Evolutionary conservation across 2,797 vertebrate species (phyloP), one percentile per base, ranked within the genome.

Genomic region (Xiphorhynchus erythropygius): DNA sequence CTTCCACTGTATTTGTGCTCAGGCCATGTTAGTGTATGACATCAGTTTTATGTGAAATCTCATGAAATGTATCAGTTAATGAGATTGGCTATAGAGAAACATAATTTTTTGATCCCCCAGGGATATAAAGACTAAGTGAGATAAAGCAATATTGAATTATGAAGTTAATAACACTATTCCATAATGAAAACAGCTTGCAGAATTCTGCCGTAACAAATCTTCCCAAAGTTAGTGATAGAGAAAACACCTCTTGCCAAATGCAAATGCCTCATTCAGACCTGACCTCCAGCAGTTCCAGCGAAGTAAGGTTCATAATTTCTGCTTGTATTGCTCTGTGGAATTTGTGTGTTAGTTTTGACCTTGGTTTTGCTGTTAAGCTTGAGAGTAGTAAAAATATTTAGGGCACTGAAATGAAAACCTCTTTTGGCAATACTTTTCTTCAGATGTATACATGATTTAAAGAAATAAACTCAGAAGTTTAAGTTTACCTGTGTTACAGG

Each of bases 251-350:
- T 76, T 78, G 42, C 56, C 33, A 73, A 86, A 69, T 78, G 71
- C 68, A 90, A 90, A 53, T 77, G n/a, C 37, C 13, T 89, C 35
- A 10, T 69, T 89, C 50, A 68, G 56, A 89, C 71, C 30, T 87
- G 90, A 83, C 56, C 49, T 87, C 41, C 33, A 70, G 46, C n/a
- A 91, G 49, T 68, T 94, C 32, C 46, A 50, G 25, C 4, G 3
- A 87, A 28, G 60, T 75, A 33, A 18, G 5, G 78, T 87, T 89
- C 90, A 69, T 95, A 87, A 75, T 94, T 96, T 96, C 87, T 96
- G 81, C 92, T 89, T 87, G 64, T 92, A 57, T 90, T 95, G 68
- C 57, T 95, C 76, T 63, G 84, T 71, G 92, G 94, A 95, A 93
- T 94, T 95, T 33, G 8, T 41, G 15, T 4, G 1, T 76, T 92